Evolutionary conservation across 2,888 invertebrate genomes (phyloP).

Genomic region (Melitaea athalia): DNA sequence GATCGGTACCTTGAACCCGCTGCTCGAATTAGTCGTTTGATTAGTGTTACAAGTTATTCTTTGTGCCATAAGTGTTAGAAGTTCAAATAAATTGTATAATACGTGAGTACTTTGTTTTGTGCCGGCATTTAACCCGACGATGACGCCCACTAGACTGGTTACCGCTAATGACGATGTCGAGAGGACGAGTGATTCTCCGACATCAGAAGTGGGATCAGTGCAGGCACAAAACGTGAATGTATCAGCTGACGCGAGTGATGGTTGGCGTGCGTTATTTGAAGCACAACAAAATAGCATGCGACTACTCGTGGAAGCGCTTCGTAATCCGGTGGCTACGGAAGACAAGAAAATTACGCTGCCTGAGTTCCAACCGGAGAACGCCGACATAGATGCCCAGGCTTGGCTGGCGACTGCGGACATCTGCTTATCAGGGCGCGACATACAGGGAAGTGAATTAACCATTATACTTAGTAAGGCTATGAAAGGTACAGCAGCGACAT

Average conservation of each 20-base stretch:
- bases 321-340: constrained; percentile 2
- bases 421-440: constrained; percentile 29
- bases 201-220: constrained; percentile 7
- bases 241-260: background rate
- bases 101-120: background rate
- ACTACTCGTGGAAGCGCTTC: constrained; percentile 14
- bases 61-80: too few relatives aligned
- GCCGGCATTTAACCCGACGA: background rate
- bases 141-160: background rate
- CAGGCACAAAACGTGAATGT: constrained; percentile 7
- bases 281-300: constrained; percentile 15
- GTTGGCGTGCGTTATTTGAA: constrained; percentile 10
- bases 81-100: too few relatives aligned
- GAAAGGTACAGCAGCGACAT: constrained; percentile 32
- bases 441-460: constrained; percentile 27
- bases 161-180: background rate
- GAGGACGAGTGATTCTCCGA: background rate
- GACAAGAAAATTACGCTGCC: constrained; percentile 20
- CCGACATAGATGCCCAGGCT: constrained; percentile 28
- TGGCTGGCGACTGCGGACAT: constrained; percentile 36
- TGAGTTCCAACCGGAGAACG: constrained; percentile 31
- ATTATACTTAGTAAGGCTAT: constrained; percentile 32
- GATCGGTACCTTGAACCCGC: background rate
- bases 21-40: background rate
- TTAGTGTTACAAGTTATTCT: background rate